Evolutionary conservation across 2,797 vertebrate species (phyloP).

Genomic region (Rhinella marina): DNA sequence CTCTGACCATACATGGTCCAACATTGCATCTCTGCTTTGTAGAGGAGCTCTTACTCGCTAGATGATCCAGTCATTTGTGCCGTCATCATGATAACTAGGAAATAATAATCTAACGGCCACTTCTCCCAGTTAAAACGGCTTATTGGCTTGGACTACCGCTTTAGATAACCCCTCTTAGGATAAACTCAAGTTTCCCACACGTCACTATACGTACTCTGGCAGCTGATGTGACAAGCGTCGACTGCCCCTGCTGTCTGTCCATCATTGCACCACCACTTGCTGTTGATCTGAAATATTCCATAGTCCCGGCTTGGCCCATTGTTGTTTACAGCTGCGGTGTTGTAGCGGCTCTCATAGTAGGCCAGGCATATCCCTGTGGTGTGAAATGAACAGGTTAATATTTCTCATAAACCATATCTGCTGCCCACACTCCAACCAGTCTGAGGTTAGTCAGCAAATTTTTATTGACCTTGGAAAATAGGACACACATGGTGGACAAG

Average conservation of each 20-base stretch:
- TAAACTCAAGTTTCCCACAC: not conserved
- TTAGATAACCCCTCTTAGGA: too few species aligned
- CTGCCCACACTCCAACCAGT: not conserved
- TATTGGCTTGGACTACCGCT: too few species aligned
- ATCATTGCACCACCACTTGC: constrained; percentile 76
- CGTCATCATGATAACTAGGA: too few species aligned
- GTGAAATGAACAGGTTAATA: not conserved
- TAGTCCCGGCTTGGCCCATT: constrained; percentile 74
- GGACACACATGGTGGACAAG: not conserved
- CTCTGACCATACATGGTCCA: too few species aligned
- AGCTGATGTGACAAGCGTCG: constrained; percentile 18
- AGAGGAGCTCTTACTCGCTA: too few species aligned
- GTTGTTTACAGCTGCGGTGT: constrained; percentile 62
- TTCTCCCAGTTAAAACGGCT: too few species aligned
- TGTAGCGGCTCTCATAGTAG: constrained; percentile 69
- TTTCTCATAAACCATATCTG: not conserved
- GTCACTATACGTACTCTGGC: constrained; percentile 27
- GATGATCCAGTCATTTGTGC: too few species aligned
- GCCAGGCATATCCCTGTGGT: constrained; percentile 78
- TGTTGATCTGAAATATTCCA: constrained; percentile 81
- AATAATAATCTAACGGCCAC: too few species aligned
- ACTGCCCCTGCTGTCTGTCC: not conserved
- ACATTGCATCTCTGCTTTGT: too few species aligned
- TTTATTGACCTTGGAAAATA: not conserved
- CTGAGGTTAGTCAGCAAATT: not conserved